Evolutionary conservation across 2,797 vertebrate genomes (phyloP), one percentile per base, ranked within the genome.

Genomic region (Lutjanus argentimaculatus): DNA sequence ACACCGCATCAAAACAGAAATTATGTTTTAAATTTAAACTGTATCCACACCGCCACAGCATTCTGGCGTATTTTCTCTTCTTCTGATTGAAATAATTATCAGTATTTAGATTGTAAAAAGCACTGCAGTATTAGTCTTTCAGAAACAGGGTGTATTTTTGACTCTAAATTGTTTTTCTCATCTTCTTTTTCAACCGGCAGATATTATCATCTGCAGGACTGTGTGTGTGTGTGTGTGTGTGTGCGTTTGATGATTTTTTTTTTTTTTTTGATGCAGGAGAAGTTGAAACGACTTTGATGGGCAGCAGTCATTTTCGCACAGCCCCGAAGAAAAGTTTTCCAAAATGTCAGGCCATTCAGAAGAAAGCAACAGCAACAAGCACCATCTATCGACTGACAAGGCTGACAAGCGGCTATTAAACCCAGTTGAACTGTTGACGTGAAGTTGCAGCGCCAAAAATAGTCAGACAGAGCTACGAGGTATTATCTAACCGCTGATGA

Each of bases 341-440:
- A 62, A 88, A 88, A 85, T 80, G 84, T 85, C 87, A 88, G 74
- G 62, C 69, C 56, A 13, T 53, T 74, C 61, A 19, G 80, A 87
- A 43, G 56, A 77, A 81, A 84, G 85, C 79, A 49, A 71, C 79
- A 72, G 72, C 79, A 86, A 81, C 77, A 72, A 74, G 73, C 72
- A 10, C 61, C 71, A 51, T 79, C 82, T 68, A 79, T 84, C 67
- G 63, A 75, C 88, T 92, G 91, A 88, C 90, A 89, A 82, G 30
- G 87, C 52, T 91, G 91, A 89, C 90, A 90, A 83, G 87, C 52
- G 6, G 86, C 88, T 82, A 86, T 92, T 93, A 92, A 90, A 87
- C 65, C 66, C 59, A 19, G 61, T n/a, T 88, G 82, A 89, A 88
- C 77, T 81, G 77, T 46, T 75, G 88, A 86, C 55, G 45, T 71